phyloP scores from a whole-genome alignment of 1,140 invertebrate genomes.

The Paracyclopina nana region DNA sequence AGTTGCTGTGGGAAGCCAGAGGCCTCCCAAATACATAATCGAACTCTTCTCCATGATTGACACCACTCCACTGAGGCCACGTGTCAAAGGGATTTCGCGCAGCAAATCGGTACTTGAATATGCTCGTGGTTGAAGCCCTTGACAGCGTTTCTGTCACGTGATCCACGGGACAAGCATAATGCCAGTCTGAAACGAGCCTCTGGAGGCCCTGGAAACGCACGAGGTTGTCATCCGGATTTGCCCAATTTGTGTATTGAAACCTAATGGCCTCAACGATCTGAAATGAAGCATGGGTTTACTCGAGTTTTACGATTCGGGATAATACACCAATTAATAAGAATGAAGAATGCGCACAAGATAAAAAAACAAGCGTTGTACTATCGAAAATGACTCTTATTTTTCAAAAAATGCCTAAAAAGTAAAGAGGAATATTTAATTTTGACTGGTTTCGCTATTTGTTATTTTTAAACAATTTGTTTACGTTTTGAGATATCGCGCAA shows the following conservation, averaged over 20 bases:
- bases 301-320: too few relatives aligned
- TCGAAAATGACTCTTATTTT: neutral
- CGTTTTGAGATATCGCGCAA: too few relatives aligned
- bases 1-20: too few relatives aligned
- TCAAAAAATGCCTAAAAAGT: neutral
- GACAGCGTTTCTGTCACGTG: neutral
- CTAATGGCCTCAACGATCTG: neutral
- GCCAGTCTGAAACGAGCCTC: neutral
- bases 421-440: neutral
- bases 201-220: neutral
- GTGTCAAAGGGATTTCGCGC: neutral
- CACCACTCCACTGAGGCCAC: neutral
- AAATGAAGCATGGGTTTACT: too few relatives aligned
- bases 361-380: neutral
- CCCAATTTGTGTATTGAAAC: constrained; percentile 1
- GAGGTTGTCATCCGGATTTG: neutral
- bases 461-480: neutral
- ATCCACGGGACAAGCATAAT: neutral
- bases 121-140: neutral
- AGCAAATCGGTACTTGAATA: neutral
- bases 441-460: neutral
- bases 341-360: neutral
- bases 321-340: neutral
- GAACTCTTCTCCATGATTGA: neutral
- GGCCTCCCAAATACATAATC: neutral